Evolutionary conservation across 2,888 invertebrate species (phyloP).

Genomic region (Lamellibrachia satsuma): DNA sequence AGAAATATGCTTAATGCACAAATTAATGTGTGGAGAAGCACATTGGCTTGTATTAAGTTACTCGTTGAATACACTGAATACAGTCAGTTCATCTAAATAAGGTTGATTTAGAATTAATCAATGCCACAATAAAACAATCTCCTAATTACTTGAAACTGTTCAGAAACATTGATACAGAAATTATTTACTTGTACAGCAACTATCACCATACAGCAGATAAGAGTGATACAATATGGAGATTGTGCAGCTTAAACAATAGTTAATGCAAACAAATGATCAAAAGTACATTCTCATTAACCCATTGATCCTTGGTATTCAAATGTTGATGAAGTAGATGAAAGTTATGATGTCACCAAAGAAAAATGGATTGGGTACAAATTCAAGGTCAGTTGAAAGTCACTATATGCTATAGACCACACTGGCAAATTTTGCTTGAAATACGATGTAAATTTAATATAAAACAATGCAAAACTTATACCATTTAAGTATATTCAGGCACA

Average conservation of each 20-base stretch:
- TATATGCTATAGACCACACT: neutral
- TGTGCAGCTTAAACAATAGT: neutral
- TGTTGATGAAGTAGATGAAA: neutral
- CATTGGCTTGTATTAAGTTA: neutral
- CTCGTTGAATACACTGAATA: neutral
- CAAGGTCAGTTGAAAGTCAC: constrained; percentile 8
- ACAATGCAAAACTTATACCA: neutral
- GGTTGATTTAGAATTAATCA: neutral
- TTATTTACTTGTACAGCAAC: neutral
- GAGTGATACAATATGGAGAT: neutral
- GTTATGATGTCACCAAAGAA: neutral
- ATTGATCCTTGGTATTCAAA: neutral
- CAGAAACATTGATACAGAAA: neutral
- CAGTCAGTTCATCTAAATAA: neutral
- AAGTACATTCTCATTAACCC: neutral
- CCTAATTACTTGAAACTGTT: neutral
- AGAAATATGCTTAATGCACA: neutral
- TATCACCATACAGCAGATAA: neutral
- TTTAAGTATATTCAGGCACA: neutral
- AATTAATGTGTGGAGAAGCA: neutral
- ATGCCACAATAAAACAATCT: neutral
- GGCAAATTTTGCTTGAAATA: neutral
- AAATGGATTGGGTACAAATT: neutral
- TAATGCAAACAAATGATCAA: neutral
- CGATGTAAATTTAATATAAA: neutral